Evolutionary conservation across 1,140 invertebrate genomes (phyloP), one percentile per base, ranked within the genome.

Genomic region (Trichoplusia ni): DNA sequence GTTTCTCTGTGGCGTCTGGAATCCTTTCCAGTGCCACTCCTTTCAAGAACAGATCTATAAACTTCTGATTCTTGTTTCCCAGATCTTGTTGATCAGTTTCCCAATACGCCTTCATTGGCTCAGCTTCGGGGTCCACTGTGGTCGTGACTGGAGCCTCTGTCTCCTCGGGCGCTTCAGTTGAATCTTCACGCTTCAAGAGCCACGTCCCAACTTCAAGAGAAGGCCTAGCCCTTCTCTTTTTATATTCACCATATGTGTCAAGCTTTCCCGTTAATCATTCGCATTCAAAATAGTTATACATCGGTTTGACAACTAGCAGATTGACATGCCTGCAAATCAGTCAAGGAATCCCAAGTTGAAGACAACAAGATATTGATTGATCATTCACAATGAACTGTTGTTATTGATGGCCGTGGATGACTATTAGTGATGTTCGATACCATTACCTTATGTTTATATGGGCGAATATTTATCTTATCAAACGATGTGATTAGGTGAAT

Each of bases 271-370:
- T 77, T 74, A 74, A 79, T 79, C 69, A 76, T 74, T 77, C 75
- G 67, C 77, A 77, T 81, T 78, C 72, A 78, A 84, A 80, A 79
- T 67, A 61, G 47, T 72, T 73, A 72, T 40, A 79, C 78, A 82
- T 79, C 81, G 75, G 69, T 77, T 81, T 81, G 76, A 67, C 73
- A 77, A 73, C 60, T 77, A 86, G 79, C 49, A 77, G 80, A 79
- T 85, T 83, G 71, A 79, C 79, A 89, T 86, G 77, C 83, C 88
- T 90, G 88, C 64, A 87, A 90, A 90, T 88, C 81, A 90, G 78
- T 85, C 79, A 87, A 88, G 75, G 82, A 82, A 81, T 81, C 84
- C 82, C 77, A 81, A 79, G 60, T 87, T 90, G 85, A 89, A 90
- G 88, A 90, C 88, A 89, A 86, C 89, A 86, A 90, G 86, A 90